Conservation (phyloP, 2,888 invertebrate species). For the Mimachlamys varia region DNA sequence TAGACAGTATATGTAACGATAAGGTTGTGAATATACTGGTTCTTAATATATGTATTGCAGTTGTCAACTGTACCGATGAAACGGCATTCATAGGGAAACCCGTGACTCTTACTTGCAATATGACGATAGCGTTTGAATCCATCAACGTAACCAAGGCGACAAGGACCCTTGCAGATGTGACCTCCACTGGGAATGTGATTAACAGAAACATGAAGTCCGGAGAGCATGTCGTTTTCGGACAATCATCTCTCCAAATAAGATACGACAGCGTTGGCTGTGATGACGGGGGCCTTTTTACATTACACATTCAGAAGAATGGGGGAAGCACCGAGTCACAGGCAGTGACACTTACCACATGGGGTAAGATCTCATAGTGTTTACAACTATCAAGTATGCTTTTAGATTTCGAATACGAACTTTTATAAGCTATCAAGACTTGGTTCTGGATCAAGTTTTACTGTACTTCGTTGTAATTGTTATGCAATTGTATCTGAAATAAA, state of each 20-base stretch:
- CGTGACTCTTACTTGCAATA: neutral
- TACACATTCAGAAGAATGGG: neutral
- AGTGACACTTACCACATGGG: neutral
- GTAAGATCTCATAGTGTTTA: neutral
- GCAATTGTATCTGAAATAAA: too few species aligned
- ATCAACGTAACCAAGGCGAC: constrained; percentile 5
- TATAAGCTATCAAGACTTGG: too few species aligned
- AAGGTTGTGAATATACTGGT: too few species aligned
- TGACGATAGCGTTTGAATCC: neutral
- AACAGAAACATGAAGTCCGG: neutral
- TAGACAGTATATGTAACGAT: too few species aligned
- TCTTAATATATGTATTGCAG: neutral
- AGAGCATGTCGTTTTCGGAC: neutral
- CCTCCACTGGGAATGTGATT: neutral
- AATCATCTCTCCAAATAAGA: neutral
- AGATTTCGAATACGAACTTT: too few species aligned
- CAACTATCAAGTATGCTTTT: too few species aligned
- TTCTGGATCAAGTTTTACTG: too few species aligned
- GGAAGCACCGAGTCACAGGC: neutral
- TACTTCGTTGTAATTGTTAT: too few species aligned
- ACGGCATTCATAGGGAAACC: neutral
- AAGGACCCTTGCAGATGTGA: neutral
- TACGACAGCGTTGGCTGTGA: neutral
- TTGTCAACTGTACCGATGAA: neutral
- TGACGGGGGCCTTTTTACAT: neutral